Evolutionary conservation across 2,888 invertebrate genomes (phyloP).

Genomic region (Epistrophe eligans): DNA sequence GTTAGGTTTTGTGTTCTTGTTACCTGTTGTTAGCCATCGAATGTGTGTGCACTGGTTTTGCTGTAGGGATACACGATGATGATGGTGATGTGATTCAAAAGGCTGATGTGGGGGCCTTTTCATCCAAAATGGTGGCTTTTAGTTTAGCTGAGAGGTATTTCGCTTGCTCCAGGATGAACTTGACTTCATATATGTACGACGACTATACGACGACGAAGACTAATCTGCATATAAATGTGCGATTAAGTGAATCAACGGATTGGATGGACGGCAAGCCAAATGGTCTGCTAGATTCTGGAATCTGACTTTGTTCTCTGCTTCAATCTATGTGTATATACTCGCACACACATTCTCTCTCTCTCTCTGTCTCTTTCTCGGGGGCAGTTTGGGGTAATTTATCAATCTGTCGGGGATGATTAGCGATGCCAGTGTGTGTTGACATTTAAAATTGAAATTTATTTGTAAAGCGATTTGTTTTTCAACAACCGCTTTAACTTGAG

Average conservation of each 20-base stretch:
- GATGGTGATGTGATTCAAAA: constrained; percentile 39
- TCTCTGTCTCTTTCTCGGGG: constrained; percentile 27
- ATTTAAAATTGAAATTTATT: constrained; percentile 75
- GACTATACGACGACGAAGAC: constrained; percentile 17
- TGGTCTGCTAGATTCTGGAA: constrained; percentile 51
- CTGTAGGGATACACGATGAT: constrained; percentile 13
- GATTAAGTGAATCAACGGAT: constrained; percentile 74
- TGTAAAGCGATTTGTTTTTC: constrained; percentile 67
- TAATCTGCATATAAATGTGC: constrained; percentile 76
- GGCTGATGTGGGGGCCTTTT: constrained; percentile 39
- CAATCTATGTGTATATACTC: not conserved
- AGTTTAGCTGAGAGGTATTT: constrained; percentile 22
- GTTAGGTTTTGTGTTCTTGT: constrained; percentile 70
- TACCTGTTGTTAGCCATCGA: constrained; percentile 66
- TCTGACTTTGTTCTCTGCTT: constrained; percentile 25
- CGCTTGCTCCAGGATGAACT: constrained; percentile 1
- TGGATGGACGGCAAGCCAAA: constrained; percentile 66
- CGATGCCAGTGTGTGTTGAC: constrained; percentile 75
- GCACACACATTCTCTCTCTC: not conserved
- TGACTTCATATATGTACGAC: constrained; percentile 3
- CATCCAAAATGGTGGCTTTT: constrained; percentile 25
- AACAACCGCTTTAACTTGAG: constrained; percentile 20
- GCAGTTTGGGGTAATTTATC: constrained; percentile 74
- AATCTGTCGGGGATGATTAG: constrained; percentile 76
- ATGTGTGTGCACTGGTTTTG: constrained; percentile 39